A percentile compares a stretch with the other conserved stretches of the same genome.
phyloP scores from a whole-genome alignment of 2,113 vertebrate genomes.

The Oncorhynchus mykiss region DNA sequence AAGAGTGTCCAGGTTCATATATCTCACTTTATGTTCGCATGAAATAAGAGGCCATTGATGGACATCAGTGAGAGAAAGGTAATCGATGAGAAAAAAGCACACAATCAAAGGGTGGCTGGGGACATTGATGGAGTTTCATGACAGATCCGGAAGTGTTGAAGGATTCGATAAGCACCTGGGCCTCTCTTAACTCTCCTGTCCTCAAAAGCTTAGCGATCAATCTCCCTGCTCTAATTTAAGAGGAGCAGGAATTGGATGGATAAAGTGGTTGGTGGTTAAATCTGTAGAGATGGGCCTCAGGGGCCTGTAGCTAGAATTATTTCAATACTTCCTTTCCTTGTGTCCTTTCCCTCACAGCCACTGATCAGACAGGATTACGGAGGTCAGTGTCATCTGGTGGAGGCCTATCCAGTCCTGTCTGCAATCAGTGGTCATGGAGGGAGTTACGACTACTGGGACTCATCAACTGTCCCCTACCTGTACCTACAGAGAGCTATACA shows the following conservation, averaged over 20 bases:
- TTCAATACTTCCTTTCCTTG: background rate
- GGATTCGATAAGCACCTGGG: background rate
- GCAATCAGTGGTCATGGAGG: too few relatives aligned
- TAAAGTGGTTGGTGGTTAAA: background rate
- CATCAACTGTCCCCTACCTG: too few relatives aligned
- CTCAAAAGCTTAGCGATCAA: background rate
- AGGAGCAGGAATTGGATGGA: background rate
- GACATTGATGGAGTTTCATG: conserved; percentile 7
- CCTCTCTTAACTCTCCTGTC: background rate
- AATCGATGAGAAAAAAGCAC: background rate
- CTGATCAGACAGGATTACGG: too few relatives aligned
- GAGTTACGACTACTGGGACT: too few relatives aligned
- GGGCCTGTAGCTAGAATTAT: background rate
- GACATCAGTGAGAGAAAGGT: background rate
- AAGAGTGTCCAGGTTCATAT: background rate
- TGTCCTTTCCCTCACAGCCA: background rate
- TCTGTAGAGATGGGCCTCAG: background rate
- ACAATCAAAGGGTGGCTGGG: conserved; percentile 6
- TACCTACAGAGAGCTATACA: background rate
- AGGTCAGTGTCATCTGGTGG: too few relatives aligned
- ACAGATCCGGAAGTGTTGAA: conserved; percentile 5
- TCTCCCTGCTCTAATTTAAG: conserved; percentile 3
- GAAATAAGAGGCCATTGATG: conserved; percentile 3
- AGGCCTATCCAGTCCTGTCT: too few relatives aligned
- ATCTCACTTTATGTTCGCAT: background rate